Conservation (phyloP, 2,888 invertebrate genomes). For the Ochropleura leucogaster region DNA sequence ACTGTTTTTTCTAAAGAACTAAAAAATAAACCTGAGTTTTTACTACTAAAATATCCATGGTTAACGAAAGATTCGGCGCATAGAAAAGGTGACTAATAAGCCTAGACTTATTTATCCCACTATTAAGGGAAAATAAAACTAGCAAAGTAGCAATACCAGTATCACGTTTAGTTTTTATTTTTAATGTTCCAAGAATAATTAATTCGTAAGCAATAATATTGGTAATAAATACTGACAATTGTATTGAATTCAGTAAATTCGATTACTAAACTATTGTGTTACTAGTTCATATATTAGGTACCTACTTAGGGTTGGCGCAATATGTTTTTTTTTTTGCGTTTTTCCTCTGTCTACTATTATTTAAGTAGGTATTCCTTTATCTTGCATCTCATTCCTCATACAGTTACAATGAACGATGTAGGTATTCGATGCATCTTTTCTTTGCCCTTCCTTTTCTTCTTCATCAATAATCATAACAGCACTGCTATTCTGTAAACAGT, state of each 20-base stretch:
- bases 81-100: neutral
- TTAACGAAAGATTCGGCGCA: neutral
- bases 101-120: neutral
- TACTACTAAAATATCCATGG: neutral
- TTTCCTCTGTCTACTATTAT: too few relatives aligned
- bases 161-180: conserved; percentile 10
- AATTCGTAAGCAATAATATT: neutral
- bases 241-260: too few relatives aligned
- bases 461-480: neutral
- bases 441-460: neutral
- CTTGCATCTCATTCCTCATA: neutral
- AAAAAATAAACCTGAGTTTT: neutral
- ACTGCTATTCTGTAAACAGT: too few relatives aligned
- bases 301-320: too few relatives aligned
- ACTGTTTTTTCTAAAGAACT: too few relatives aligned
- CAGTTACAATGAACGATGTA: neutral
- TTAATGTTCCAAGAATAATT: neutral
- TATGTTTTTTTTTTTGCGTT: too few relatives aligned
- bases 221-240: neutral
- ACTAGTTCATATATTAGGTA: too few relatives aligned
- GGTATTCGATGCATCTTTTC: neutral
- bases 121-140: neutral
- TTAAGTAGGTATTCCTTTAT: neutral
- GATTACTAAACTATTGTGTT: neutral
- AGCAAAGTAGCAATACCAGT: conserved; percentile 2